Base-by-base conservation (phyloP, 2,797 vertebrate species). In the Odontamblyopus rebecca region DNA sequence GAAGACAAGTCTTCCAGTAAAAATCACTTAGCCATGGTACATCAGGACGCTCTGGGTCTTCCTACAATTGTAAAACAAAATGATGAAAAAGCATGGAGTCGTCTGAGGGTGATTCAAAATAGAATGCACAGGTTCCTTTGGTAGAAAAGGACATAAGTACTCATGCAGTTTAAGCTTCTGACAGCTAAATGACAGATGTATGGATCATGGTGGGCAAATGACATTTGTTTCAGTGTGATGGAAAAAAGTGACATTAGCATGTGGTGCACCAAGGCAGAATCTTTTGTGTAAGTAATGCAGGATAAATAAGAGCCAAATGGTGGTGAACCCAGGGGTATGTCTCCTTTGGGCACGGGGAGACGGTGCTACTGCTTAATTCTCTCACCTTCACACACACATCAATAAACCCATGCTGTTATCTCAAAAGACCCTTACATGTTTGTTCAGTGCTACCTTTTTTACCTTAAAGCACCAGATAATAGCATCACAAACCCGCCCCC, bases 1-100 rank as follows among this genome's bases (percentile, higher is more conserved):
- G 92, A 89, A 91, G 94, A 75, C 92, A 95, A 0, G 86, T 90
- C 61, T 91, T 82, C 95, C 93, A 95, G n/a, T 81, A 56, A 32
- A 75, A 77, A 65, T 93, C 89, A 82, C 88, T 86, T 57, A 96
- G 79, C 93, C 93, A 93, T 16, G 89, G 87, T 18, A 91, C 77
- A 3, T 92, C 82, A 38, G 95, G 94, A 75, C 91, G 93, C 60
- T 83, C 69, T 59, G 88, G 77, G 27, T 30, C 71, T 29, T 93
- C 88, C 91, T 95, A 66, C 41, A 19, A 78, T 61, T 77, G 30
- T 9, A 63, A 66, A n/a, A 66, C 15, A 56, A 67, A 72, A 50
- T 61, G 29, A 67, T 75, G 4, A 18, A 57, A 38, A 35, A 26
- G 50, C 44, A 50, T 6, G 6, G 48, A 60, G 59, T 71, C 7